A percentile compares a stretch with the other conserved stretches of the same genome.
Conservation (phyloP, 2,888 invertebrate genomes). For the Pecten maximus region DNA sequence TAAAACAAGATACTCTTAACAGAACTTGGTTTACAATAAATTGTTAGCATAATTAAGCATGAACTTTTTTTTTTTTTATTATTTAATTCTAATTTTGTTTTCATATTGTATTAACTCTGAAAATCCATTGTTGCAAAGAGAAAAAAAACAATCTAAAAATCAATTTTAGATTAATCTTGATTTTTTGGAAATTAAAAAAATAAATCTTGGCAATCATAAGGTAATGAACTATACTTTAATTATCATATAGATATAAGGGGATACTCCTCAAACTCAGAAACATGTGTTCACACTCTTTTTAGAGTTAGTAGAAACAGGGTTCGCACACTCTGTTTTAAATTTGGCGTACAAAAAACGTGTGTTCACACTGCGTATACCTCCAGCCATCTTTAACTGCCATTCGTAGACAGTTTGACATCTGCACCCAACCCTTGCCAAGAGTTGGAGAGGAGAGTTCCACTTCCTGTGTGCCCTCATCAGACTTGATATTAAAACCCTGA, state of each 20-base stretch:
- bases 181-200: background rate
- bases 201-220: background rate
- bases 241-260: background rate
- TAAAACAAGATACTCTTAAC: no score
- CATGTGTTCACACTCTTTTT: constrained; percentile 7
- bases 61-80: no score
- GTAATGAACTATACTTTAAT: background rate
- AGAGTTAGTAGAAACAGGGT: constrained; percentile 15
- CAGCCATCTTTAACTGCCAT: constrained; percentile 11
- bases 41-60: no score
- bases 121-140: no score
- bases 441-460: background rate
- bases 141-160: no score
- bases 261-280: background rate
- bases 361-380: background rate
- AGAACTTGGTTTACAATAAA: no score
- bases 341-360: constrained; percentile 6
- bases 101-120: no score
- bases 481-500: background rate
- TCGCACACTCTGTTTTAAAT: constrained; percentile 9
- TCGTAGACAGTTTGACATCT: constrained; percentile 23
- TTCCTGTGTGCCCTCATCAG: background rate
- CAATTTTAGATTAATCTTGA: no score
- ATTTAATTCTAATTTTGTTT: no score
- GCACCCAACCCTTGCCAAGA: constrained; percentile 16